Conservation (phyloP, 2,113 vertebrate genomes). For the Hippoglossus stenolepis region DNA sequence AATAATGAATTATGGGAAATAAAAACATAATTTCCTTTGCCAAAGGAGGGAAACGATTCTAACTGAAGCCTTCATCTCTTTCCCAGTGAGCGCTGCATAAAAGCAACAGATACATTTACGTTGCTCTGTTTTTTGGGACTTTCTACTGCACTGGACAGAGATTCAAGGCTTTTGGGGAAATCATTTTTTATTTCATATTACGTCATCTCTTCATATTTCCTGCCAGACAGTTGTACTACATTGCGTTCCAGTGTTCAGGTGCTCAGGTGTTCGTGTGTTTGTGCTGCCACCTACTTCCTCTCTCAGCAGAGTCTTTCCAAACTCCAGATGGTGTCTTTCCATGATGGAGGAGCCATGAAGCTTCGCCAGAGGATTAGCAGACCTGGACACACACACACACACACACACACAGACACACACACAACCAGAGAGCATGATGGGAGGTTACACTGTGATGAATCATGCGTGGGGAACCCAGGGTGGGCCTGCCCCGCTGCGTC, state of each 20-base stretch:
- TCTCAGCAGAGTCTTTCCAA: slow-evolving; percentile 84
- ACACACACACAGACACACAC: slow-evolving; percentile 11
- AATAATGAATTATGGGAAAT: no score
- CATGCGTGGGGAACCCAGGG: slow-evolving; percentile 39
- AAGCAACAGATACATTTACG: no score
- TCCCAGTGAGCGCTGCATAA: no score
- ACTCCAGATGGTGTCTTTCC: slow-evolving; percentile 87
- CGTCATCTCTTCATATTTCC: no score
- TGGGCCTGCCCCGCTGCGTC: slow-evolving; percentile 53
- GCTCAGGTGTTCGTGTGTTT: neutral
- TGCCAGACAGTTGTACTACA: neutral
- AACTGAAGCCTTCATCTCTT: no score
- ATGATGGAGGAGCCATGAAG: slow-evolving; percentile 87
- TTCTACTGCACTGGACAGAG: no score
- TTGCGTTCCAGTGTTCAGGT: neutral
- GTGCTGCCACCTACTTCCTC: slow-evolving; percentile 75
- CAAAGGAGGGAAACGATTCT: no score
- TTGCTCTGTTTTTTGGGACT: no score
- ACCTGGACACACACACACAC: slow-evolving; percentile 68
- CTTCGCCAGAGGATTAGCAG: slow-evolving; percentile 85
- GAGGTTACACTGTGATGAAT: slow-evolving; percentile 60
- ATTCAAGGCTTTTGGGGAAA: neutral
- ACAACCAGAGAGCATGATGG: slow-evolving; percentile 18
- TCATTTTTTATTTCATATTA: neutral
- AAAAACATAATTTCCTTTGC: no score